phyloP scores from a whole-genome alignment of 1,140 invertebrate species.

The Ctenoplectra terminalis region DNA sequence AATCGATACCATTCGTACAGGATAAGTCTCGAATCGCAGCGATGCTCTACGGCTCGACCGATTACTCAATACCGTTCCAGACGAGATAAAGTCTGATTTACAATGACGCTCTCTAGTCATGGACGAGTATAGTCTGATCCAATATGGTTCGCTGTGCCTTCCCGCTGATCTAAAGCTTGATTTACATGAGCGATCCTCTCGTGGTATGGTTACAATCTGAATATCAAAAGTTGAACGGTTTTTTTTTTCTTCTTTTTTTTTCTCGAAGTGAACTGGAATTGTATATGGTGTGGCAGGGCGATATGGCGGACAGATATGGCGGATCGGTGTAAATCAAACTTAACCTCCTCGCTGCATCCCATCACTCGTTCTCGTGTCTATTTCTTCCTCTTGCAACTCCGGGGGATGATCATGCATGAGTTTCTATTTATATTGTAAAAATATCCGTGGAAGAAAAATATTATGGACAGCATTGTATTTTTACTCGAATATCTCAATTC shows the following conservation, averaged over 20 bases:
- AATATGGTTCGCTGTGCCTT: background rate
- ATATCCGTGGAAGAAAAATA: background rate
- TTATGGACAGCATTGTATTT: background rate
- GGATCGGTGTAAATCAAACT: background rate
- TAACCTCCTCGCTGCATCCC: background rate
- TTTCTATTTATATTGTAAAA: background rate
- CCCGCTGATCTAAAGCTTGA: background rate
- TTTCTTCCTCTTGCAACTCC: background rate
- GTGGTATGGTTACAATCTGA: background rate
- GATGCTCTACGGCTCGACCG: background rate
- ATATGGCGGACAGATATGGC: background rate
- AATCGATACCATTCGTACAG: slow-evolving; percentile 18
- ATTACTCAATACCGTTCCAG: slow-evolving; percentile 19
- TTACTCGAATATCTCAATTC: too few species aligned
- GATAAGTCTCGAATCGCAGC: slow-evolving; percentile 8
- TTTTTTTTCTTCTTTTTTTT: background rate
- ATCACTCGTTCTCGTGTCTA: background rate
- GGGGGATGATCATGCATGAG: background rate
- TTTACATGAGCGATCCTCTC: slow-evolving; percentile 16
- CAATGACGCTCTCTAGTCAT: slow-evolving; percentile 23
- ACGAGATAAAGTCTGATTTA: slow-evolving; percentile 9
- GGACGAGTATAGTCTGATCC: background rate
- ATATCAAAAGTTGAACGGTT: background rate
- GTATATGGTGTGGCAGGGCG: background rate
- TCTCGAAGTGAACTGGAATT: background rate